A percentile compares a stretch with the other conserved stretches of the same genome.
phyloP scores from a whole-genome alignment of 2,888 invertebrate genomes.

The Scaptomyza reducta region DNA sequence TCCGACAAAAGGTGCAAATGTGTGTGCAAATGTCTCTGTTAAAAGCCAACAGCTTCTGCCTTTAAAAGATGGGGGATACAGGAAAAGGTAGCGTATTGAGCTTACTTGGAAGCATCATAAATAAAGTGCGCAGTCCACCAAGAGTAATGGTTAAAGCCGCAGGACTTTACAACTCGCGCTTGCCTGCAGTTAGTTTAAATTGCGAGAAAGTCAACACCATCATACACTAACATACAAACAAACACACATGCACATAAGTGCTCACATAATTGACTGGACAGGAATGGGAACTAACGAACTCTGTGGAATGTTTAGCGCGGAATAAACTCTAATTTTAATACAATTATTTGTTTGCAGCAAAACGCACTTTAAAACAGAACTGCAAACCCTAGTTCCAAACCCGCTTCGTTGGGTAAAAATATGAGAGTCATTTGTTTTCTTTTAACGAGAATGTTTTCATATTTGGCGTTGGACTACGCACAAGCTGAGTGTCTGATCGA shows the following conservation, averaged over 20 bases:
- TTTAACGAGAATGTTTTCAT: too few species aligned
- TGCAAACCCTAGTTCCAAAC: too few species aligned
- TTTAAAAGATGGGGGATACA: slow-evolving; percentile 41
- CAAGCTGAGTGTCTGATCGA: too few species aligned
- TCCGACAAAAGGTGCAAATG: slow-evolving; percentile 49
- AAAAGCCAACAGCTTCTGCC: slow-evolving; percentile 33
- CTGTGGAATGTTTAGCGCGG: too few species aligned
- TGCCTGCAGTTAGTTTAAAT: slow-evolving; percentile 25
- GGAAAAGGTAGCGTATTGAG: not conserved
- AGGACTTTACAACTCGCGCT: slow-evolving; percentile 27
- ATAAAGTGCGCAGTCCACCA: slow-evolving; percentile 38
- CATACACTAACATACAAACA: too few species aligned
- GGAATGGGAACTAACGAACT: not conserved
- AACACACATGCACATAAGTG: not conserved
- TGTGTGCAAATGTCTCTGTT: slow-evolving; percentile 53
- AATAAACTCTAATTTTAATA: too few species aligned
- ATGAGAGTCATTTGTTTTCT: too few species aligned
- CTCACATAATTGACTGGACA: not conserved
- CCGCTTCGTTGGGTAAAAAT: too few species aligned
- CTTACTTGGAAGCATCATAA: slow-evolving; percentile 21
- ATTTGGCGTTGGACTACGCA: too few species aligned
- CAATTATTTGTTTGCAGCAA: too few species aligned
- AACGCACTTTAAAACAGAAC: too few species aligned
- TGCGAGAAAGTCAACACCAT: slow-evolving; percentile 30
- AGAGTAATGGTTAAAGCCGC: slow-evolving; percentile 41